phyloP scores from a whole-genome alignment of 2,888 invertebrate species.

The Lymantria monacha region DNA sequence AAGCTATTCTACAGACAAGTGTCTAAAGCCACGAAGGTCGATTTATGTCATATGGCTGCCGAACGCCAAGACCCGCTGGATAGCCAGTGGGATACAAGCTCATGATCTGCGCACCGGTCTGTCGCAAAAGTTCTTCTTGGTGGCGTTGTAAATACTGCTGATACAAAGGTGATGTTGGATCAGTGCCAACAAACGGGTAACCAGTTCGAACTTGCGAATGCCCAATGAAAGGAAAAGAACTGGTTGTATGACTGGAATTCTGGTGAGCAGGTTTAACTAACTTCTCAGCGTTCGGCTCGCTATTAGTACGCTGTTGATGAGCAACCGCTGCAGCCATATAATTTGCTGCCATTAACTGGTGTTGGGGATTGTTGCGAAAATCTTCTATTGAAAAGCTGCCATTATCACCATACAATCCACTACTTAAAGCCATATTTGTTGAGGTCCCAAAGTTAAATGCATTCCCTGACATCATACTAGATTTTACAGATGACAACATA shows the following conservation, averaged over 20 bases:
- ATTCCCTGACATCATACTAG: constrained; percentile 89
- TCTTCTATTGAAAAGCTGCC: constrained; percentile 86
- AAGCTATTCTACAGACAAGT: constrained; percentile 25
- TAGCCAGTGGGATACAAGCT: constrained; percentile 86
- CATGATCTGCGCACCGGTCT: constrained; percentile 84
- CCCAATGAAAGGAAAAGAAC: constrained; percentile 84
- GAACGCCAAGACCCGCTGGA: constrained; percentile 83
- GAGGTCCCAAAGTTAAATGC: constrained; percentile 92
- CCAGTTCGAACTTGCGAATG: constrained; percentile 82
- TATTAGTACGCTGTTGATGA: constrained; percentile 64
- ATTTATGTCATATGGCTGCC: constrained; percentile 89
- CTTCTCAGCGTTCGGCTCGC: constrained; percentile 60
- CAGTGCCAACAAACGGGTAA: constrained; percentile 84
- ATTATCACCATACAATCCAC: constrained; percentile 84
- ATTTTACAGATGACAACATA: constrained; percentile 63
- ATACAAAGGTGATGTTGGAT: constrained; percentile 85
- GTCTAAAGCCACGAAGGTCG: constrained; percentile 86
- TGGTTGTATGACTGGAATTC: constrained; percentile 59
- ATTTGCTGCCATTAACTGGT: constrained; percentile 82
- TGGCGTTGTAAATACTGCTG: constrained; percentile 87
- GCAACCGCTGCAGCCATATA: constrained; percentile 77
- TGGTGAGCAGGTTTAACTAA: constrained; percentile 76
- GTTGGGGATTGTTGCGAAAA: constrained; percentile 83
- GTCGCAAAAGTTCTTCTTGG: constrained; percentile 83
- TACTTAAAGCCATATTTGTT: constrained; percentile 79